These are phyloP conservation scores for Emydocephalus ijimae DNA, from an alignment of 2,113 vertebrate species.

Conservation along the genomic window DNA sequence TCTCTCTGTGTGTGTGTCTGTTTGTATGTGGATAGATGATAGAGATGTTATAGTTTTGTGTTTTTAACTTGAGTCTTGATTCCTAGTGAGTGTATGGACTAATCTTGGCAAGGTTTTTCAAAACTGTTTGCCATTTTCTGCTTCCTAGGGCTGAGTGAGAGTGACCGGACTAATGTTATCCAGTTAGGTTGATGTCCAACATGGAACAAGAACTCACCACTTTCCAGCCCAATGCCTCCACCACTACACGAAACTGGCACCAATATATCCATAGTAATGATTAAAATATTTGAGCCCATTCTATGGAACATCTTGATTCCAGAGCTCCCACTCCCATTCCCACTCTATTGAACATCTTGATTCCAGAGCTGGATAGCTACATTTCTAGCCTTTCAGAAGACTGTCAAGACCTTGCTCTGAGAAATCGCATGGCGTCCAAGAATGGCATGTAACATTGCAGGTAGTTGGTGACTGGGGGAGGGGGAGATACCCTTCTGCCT, in stretches of 20 bases:
- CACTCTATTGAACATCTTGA: background rate
- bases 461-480: background rate
- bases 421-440: background rate
- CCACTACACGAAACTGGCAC: background rate
- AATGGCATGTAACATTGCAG: background rate
- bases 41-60: background rate
- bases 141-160: background rate
- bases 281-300: background rate
- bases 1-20: too few relatives aligned
- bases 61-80: background rate
- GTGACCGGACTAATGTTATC: background rate
- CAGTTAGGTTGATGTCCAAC: background rate
- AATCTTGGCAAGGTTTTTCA: background rate
- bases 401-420: background rate
- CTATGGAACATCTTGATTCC: background rate
- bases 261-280: background rate
- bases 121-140: background rate
- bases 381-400: background rate
- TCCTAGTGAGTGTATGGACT: background rate
- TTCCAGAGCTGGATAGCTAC: background rate
- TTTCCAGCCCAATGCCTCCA: background rate
- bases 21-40: background rate
- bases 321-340: background rate
- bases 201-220: background rate
- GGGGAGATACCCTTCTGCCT: background rate